Evolutionary conservation across 2,888 invertebrate genomes (phyloP), one percentile per base, ranked within the genome.

Genomic region (Noctua fimbriata): DNA sequence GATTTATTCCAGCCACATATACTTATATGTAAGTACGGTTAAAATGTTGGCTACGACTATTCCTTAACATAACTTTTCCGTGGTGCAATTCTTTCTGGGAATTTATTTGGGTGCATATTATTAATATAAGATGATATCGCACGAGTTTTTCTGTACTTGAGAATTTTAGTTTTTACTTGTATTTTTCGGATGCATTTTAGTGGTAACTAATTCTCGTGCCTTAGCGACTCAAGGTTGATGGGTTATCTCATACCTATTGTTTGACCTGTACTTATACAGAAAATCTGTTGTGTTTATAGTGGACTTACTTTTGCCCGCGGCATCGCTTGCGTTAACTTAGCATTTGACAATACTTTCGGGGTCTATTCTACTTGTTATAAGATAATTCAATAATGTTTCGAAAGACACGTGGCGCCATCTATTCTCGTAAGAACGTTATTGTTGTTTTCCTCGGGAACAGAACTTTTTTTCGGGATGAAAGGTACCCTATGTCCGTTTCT

Each of bases 1-100:
- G 85, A 90, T 89, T 89, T 89, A 82, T 88, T 76, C 69, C 41
- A 75, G 73, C 76, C 67, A 84, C 82, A 86, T 88, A 83, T 88
- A 87, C 74, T 84, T 81, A 78, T 80, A 63, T 81, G 83, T 86
- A 79, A 76, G 81, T 83, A 80, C 79, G 79, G 85, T 81, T 79
- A 76, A 83, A 79, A 84, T 86, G 87, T 89, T 88, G 88, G 89
- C 88, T 86, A 78, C 81, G 73, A 80, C 70, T 75, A 81, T 82
- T 73, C 73, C 69, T 74, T 81, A 70, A 70, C 67, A 82, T 75
- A 79, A 76, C 79, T 81, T 76, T 78, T 36, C 72, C 66, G 78
- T 69, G 52, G 70, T 84, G 81, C 86, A 82, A 79, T 84, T 86
- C 73, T 77, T 80, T 86, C 76, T 47, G 65, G 14, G 47, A 82